Conservation (phyloP, 2,888 invertebrate species). For the Ochropleura plecta region DNA sequence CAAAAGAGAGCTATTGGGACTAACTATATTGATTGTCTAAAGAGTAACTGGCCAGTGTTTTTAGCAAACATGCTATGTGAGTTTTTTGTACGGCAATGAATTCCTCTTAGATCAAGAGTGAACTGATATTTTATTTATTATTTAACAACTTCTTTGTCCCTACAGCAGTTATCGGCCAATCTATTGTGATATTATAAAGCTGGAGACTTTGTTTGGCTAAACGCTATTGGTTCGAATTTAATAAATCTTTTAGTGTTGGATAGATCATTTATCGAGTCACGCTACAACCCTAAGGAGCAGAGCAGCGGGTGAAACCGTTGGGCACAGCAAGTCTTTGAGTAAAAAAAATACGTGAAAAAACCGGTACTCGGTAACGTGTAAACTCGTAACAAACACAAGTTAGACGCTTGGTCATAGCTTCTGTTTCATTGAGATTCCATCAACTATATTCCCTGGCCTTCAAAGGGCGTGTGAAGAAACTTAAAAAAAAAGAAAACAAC, state of each 20-base stretch:
- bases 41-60: constrained; percentile 13
- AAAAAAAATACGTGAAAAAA: not conserved
- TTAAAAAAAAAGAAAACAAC: constrained; percentile 24
- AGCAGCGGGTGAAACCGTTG: too few relatives aligned
- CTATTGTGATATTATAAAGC: too few relatives aligned
- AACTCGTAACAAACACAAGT: constrained; percentile 4
- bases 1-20: not conserved
- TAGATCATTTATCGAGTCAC: too few relatives aligned
- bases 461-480: constrained; percentile 32
- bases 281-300: too few relatives aligned
- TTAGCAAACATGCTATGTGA: not conserved
- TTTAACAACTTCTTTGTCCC: too few relatives aligned
- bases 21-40: not conserved
- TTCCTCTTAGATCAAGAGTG: constrained; percentile 13
- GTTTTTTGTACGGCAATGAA: not conserved
- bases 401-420: constrained; percentile 1
- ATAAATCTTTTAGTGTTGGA: too few relatives aligned
- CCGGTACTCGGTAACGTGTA: constrained; percentile 6
- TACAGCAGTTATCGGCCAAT: too few relatives aligned
- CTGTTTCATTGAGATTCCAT: constrained; percentile 18
- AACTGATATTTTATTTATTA: too few relatives aligned
- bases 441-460: constrained; percentile 6
- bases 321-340: too few relatives aligned
- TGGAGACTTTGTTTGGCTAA: too few relatives aligned
- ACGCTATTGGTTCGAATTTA: too few relatives aligned